These are phyloP conservation scores for Timema cristinae DNA, from an alignment of 2,888 invertebrate species.

Conservation along the genomic window DNA sequence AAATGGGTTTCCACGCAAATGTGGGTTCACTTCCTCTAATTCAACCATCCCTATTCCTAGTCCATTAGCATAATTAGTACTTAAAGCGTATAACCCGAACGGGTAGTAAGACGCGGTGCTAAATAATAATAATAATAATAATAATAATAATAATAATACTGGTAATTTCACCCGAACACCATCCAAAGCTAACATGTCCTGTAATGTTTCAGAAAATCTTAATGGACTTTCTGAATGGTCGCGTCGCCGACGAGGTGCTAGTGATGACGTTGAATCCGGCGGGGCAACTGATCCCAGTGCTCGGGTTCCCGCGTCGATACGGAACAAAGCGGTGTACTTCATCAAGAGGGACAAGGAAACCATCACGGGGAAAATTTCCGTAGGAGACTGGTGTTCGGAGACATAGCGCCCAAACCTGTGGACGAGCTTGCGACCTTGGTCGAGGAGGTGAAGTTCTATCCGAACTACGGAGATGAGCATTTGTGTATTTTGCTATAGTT, in stretches of 20 bases:
- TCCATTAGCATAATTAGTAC: too few species aligned
- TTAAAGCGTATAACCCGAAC: too few species aligned
- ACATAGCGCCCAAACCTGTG: conserved; percentile 65
- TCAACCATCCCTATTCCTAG: too few species aligned
- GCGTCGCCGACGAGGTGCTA: conserved; percentile 45
- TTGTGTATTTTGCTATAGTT: too few species aligned
- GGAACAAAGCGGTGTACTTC: conserved; percentile 72
- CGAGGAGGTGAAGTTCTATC: conserved; percentile 63
- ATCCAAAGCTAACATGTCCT: background rate
- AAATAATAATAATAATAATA: background rate
- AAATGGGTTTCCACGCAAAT: too few species aligned
- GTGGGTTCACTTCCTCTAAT: too few species aligned
- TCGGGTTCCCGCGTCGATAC: conserved; percentile 55
- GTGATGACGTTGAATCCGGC: conserved; percentile 59
- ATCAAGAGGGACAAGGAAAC: conserved; percentile 59
- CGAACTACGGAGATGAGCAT: too few species aligned
- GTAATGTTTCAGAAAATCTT: conserved; percentile 49
- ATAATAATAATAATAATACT: too few species aligned
- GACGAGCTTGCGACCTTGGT: conserved; percentile 65
- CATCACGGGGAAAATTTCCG: conserved; percentile 57
- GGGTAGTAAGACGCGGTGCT: too few species aligned
- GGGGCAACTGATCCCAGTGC: conserved; percentile 61
- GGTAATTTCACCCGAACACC: too few species aligned
- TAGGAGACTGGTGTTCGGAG: conserved; percentile 61
- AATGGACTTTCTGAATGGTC: conserved; percentile 51